Percentiles rank a stretch among this genome's conserved stretches.
Conservation (phyloP, 2,113 vertebrate species). For the Dromaius novaehollandiae region DNA sequence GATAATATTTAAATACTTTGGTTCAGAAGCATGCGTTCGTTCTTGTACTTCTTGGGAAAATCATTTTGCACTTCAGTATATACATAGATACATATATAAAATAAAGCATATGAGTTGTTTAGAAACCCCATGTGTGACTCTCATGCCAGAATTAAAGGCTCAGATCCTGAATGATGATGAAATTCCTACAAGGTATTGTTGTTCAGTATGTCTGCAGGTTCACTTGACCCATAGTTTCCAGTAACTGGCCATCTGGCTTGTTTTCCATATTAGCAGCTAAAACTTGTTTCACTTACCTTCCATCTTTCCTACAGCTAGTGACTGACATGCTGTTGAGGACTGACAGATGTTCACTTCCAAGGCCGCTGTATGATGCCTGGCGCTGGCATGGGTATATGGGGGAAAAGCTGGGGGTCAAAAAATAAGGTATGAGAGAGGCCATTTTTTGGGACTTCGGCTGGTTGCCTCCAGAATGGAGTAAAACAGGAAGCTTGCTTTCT, state of each 20-base stretch:
- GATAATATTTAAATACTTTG: background rate
- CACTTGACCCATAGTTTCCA: background rate
- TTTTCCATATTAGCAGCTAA: background rate
- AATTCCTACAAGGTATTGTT: background rate
- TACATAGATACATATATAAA: background rate
- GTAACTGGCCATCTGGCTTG: background rate
- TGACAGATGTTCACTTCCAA: background rate
- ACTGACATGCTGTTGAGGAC: background rate
- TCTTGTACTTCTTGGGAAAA: background rate
- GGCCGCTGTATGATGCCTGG: background rate
- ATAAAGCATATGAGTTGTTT: background rate
- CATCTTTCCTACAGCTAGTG: background rate
- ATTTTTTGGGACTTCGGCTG: background rate
- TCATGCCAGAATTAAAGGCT: background rate
- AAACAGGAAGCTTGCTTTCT: background rate
- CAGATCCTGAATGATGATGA: background rate
- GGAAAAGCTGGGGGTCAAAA: background rate
- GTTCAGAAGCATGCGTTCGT: background rate
- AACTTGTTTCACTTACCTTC: background rate
- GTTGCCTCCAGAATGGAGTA: background rate
- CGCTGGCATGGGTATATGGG: background rate
- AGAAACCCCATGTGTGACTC: background rate
- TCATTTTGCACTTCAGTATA: background rate
- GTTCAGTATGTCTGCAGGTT: background rate
- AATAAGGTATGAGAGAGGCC: background rate